phyloP scores from a whole-genome alignment of 2,888 invertebrate species.

The Masnerella sp. region DNA sequence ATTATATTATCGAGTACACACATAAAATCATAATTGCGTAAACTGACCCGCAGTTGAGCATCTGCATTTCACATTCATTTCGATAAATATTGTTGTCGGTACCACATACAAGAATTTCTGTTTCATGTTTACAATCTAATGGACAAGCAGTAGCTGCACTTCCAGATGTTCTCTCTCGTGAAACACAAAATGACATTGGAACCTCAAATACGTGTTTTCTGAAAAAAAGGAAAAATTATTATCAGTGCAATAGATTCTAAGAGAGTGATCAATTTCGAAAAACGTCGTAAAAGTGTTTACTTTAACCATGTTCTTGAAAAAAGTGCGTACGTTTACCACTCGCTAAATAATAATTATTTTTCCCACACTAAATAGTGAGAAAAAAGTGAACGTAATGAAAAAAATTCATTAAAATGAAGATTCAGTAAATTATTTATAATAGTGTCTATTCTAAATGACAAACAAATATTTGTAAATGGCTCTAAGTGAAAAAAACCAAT shows the following conservation, averaged over 20 bases:
- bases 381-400: too few relatives aligned
- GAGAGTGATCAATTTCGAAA: not conserved
- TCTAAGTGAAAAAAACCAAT: too few relatives aligned
- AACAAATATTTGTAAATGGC: too few relatives aligned
- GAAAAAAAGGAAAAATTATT: constrained; percentile 67
- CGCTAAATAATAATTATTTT: too few relatives aligned
- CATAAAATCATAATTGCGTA: not conserved
- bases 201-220: constrained; percentile 95
- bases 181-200: constrained; percentile 92
- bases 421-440: too few relatives aligned
- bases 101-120: constrained; percentile 88
- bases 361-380: too few relatives aligned
- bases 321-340: too few relatives aligned
- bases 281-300: too few relatives aligned
- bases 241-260: not conserved
- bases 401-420: too few relatives aligned
- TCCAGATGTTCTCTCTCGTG: constrained; percentile 86
- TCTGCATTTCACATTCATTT: constrained; percentile 92
- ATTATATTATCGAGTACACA: too few relatives aligned
- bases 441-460: too few relatives aligned
- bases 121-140: constrained; percentile 85
- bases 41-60: constrained; percentile 91
- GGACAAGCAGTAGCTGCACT: constrained; percentile 83
- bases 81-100: constrained; percentile 93
- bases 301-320: too few relatives aligned